Percentiles rank a stretch among this genome's conserved stretches.
Evolutionary conservation across 2,113 vertebrate genomes (phyloP).

Genomic region (Gracilinanus agilis): DNA sequence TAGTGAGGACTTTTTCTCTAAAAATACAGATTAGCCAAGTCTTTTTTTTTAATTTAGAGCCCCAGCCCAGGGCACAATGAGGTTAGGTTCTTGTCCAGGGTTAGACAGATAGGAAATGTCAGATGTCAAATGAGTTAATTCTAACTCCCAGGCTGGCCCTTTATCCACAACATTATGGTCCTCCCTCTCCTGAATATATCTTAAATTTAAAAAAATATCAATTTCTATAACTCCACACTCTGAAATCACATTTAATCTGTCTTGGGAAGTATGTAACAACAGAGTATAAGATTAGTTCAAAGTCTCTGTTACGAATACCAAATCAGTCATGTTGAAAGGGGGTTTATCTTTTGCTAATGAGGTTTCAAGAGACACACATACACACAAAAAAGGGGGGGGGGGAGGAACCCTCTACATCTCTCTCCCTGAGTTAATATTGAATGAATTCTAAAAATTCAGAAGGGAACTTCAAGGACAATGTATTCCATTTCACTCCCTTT

Average conservation of each 20-base stretch:
- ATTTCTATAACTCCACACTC: constrained; percentile 37
- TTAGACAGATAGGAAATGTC: background rate
- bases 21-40: background rate
- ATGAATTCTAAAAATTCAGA: constrained; percentile 51
- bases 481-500: constrained; percentile 37
- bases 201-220: constrained; percentile 30
- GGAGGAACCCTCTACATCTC: constrained; percentile 29
- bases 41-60: background rate
- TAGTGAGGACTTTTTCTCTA: background rate
- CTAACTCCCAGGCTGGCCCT: background rate
- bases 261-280: constrained; percentile 43
- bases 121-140: background rate
- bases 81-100: background rate
- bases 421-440: constrained; percentile 50
- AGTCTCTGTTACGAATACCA: constrained; percentile 56
- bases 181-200: background rate
- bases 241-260: constrained; percentile 64
- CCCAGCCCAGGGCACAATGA: background rate
- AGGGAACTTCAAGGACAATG: constrained; percentile 60
- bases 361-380: constrained; percentile 55
- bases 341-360: constrained; percentile 51
- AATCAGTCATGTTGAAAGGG: constrained; percentile 53
- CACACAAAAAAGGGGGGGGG: background rate
- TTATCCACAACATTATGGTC: background rate
- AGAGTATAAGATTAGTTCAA: constrained; percentile 58